Conservation (phyloP, 2,797 vertebrate species). For the Gymnothorax javanicus region DNA sequence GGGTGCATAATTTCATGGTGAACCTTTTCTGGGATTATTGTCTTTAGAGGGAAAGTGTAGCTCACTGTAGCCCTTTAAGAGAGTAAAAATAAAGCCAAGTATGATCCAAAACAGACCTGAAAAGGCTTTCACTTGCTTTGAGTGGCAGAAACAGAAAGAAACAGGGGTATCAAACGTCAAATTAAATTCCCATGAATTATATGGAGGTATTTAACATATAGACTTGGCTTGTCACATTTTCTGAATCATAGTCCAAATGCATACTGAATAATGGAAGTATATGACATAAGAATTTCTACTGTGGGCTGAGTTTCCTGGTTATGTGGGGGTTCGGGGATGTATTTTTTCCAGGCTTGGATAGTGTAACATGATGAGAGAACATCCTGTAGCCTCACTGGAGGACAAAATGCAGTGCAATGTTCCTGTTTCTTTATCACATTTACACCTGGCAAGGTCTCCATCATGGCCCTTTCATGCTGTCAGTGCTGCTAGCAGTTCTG, state of each 20-base stretch:
- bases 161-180: neutral
- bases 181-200: neutral
- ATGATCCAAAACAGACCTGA: conserved; percentile 12
- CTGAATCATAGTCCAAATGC: neutral
- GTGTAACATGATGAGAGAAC: conserved; percentile 53
- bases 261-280: neutral
- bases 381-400: conserved; percentile 54
- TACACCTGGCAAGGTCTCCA: neutral
- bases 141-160: neutral
- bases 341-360: conserved; percentile 52
- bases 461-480: neutral
- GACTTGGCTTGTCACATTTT: neutral
- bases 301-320: neutral
- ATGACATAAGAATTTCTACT: neutral
- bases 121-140: neutral
- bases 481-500: neutral
- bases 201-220: neutral
- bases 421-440: neutral
- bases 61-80: neutral
- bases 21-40: neutral
- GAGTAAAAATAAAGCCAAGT: neutral
- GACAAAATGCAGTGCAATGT: neutral
- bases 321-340: neutral
- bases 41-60: neutral
- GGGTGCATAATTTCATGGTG: neutral